These are phyloP conservation scores for Drosophila chauvacae DNA, from an alignment of 1,140 invertebrate genomes.

Conservation along the genomic window DNA sequence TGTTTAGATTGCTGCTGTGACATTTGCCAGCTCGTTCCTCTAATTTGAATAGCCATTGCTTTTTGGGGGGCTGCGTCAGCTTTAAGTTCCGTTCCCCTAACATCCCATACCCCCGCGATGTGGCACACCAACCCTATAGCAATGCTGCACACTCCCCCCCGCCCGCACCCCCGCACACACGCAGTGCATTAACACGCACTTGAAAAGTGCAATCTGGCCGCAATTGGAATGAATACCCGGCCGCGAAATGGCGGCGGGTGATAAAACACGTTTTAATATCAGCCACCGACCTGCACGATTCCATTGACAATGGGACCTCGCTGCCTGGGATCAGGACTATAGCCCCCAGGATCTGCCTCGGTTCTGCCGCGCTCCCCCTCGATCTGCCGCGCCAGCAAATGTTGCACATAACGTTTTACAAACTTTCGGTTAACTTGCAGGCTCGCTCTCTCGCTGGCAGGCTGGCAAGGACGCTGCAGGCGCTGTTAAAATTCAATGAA, in stretches of 20 bases:
- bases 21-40: conserved; percentile 48
- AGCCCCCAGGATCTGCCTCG: conserved; percentile 20
- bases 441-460: background rate
- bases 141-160: background rate
- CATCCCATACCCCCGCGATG: conserved; percentile 9
- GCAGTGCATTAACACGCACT: conserved; percentile 80
- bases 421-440: conserved; percentile 63
- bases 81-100: conserved; percentile 43
- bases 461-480: conserved; percentile 57
- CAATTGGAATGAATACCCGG: conserved; percentile 80
- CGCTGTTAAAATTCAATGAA: conserved; percentile 84
- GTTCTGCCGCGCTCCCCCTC: background rate
- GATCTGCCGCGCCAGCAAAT: conserved; percentile 42
- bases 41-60: conserved; percentile 54
- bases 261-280: conserved; percentile 84
- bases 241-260: conserved; percentile 82
- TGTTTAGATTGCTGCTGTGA: conserved; percentile 42
- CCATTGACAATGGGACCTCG: conserved; percentile 59
- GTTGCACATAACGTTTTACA: conserved; percentile 81
- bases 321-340: conserved; percentile 34
- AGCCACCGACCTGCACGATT: conserved; percentile 44
- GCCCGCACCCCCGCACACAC: conserved; percentile 14
- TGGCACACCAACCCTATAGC: conserved; percentile 12
- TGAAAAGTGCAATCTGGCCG: conserved; percentile 82
- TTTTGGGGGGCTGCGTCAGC: conserved; percentile 38